Evolutionary conservation across 2,888 invertebrate species (phyloP), one percentile per base, ranked within the genome.

Genomic region (Halocaridina rubra): DNA sequence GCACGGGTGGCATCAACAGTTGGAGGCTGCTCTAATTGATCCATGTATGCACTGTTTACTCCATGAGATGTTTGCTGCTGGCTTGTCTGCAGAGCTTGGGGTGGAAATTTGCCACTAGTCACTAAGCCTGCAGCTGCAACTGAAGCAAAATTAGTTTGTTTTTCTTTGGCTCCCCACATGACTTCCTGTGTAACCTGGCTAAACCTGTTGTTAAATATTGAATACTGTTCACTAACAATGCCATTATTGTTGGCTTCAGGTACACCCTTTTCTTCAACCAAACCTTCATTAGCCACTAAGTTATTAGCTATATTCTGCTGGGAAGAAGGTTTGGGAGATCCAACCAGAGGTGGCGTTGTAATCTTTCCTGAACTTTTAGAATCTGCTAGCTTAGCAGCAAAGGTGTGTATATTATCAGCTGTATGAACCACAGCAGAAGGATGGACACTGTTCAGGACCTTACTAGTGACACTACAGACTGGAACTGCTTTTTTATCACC

Each of bases 1-100:
- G 97, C 97, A 91, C 97, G 97, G 69, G 96, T 94, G 3, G 95
- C 95, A 92, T 97, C 97, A 87, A 94, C 96, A 85, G 88, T 80
- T 22, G 86, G 85, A 16, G 79, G 78, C 29, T 84, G 87, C 22
- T 75, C 88, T 82, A 88, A 85, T 77, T 67, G 80, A 19, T 84
- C 86, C 57, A 87, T 64, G 72, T 61, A 86, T 33, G 59, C 75
- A 46, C 53, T 81, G 71, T 59, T 75, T 53, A 22, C 86, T 82
- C 39, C 89, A 88, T 84, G 85, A 89, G 87, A 89, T 93, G 82
- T 24, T 22, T 77, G 81, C 30, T 74, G 82, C 19, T 86, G 81
- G 19, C 53, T 59, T 19, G 53, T 61, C 27, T 72, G 81, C 39
- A 71, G 76, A n/a, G 27, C 27, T 22, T 82, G 82, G 8, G 81